Percentiles rank a stretch among this genome's conserved stretches.
These are phyloP conservation scores for Phymastichus coffea DNA, from an alignment of 1,140 invertebrate genomes.

Conservation along the genomic window DNA sequence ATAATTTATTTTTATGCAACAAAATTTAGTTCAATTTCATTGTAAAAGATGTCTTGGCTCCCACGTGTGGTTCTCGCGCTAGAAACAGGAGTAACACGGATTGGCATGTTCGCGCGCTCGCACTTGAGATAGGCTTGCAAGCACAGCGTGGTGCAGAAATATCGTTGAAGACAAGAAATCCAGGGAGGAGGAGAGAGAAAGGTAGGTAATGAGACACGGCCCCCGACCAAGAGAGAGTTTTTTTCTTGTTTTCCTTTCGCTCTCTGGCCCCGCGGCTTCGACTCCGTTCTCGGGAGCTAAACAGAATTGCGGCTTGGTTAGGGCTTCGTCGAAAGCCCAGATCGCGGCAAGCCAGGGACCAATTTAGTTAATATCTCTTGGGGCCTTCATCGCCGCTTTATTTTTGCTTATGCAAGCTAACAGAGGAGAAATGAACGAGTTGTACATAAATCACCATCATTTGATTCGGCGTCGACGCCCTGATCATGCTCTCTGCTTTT, in stretches of 20 bases:
- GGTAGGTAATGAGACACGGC: slow-evolving; percentile 58
- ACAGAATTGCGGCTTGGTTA: slow-evolving; percentile 33
- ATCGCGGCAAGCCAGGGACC: slow-evolving; percentile 34
- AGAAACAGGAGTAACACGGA: slow-evolving; percentile 40
- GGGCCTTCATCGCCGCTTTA: neutral
- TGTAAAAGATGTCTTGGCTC: neutral
- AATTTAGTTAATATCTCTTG: slow-evolving; percentile 44
- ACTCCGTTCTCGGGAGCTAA: no score
- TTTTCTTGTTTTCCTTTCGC: neutral
- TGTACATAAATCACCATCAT: slow-evolving; percentile 21
- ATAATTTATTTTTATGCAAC: no score
- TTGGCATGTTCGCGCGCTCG: neutral
- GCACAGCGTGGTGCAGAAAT: slow-evolving; percentile 54
- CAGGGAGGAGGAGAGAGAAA: no score
- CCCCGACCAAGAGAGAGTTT: slow-evolving; percentile 52
- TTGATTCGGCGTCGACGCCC: slow-evolving; percentile 12
- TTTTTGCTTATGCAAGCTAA: neutral
- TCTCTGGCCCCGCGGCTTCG: no score
- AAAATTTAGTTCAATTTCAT: no score
- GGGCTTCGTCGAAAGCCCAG: slow-evolving; percentile 26
- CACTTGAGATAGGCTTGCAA: slow-evolving; percentile 35
- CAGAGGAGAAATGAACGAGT: neutral
- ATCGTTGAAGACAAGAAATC: no score
- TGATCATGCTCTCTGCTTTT: no score
- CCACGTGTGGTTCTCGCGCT: slow-evolving; percentile 11